A percentile compares a stretch with the other conserved stretches of the same genome.
These are phyloP conservation scores for Anagrus nilaparvatae DNA, from an alignment of 1,140 invertebrate species.

Conservation along the genomic window DNA sequence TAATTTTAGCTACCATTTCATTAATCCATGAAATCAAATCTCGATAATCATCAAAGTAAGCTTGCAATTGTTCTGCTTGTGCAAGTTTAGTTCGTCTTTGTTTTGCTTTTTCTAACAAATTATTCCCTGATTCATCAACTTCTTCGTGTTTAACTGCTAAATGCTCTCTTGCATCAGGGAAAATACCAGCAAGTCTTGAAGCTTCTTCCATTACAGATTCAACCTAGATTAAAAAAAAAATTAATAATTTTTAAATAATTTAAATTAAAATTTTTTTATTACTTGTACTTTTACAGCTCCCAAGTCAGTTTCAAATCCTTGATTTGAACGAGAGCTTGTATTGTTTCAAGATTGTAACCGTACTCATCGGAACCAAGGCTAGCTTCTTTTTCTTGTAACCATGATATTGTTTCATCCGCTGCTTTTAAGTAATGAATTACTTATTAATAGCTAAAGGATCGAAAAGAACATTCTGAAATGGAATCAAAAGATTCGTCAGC, in stretches of 20 bases:
- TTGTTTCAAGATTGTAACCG: conserved; percentile 69
- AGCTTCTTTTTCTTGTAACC: conserved; percentile 89
- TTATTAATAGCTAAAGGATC: no score
- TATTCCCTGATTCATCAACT: conserved; percentile 70
- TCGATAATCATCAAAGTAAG: conserved; percentile 81
- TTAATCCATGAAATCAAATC: conserved; percentile 90
- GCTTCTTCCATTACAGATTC: conserved; percentile 55
- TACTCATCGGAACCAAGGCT: conserved; percentile 66
- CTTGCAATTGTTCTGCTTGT: conserved; percentile 80
- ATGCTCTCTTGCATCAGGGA: conserved; percentile 89
- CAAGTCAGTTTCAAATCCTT: conserved; percentile 78
- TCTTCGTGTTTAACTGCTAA: conserved; percentile 86
- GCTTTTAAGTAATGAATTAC: no score
- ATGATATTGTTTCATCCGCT: conserved; percentile 86
- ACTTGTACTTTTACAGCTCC: conserved; percentile 78
- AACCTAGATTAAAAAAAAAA: conserved; percentile 40
- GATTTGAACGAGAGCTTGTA: conserved; percentile 61
- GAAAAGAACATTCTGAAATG: no score
- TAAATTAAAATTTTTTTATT: neutral
- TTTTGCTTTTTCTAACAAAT: conserved; percentile 63
- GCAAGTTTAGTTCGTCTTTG: conserved; percentile 68
- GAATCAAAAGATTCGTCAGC: no score
- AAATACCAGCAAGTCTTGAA: conserved; percentile 62
- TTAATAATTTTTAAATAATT: neutral
- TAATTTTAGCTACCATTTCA: conserved; percentile 86